Base-by-base conservation (phyloP, 2,888 invertebrate genomes). In the Idaea dimidiata region DNA sequence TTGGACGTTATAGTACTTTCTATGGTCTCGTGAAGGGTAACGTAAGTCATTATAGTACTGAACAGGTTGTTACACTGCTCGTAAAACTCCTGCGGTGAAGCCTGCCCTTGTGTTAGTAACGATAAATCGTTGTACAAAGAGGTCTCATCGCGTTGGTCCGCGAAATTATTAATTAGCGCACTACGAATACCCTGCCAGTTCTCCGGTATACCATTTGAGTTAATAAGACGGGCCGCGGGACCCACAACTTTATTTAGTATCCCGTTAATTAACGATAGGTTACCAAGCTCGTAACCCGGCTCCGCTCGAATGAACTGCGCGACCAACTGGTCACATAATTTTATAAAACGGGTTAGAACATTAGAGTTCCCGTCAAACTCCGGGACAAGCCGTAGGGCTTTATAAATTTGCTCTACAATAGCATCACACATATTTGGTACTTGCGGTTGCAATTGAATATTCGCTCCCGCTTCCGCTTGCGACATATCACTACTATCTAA, bases 91-190 rank as follows among this genome's bases (percentile, higher is more conserved):
- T 67, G 67, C 1, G 64, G 65, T 1, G 64, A 32, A 4, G 54
- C 54, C 17, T 59, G 24, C 4, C 66, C 64, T 17, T 69, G 68
- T 0, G 62, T 65, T 1, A 59, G 55, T 24, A 68, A 10, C 0
- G 58, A 18, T 3, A 77, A 56, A 63, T 74, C 71, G 16, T 73
- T 74, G 57, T 73, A 73, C 0, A 75, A 56, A 32, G 74, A 64
- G 14, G 72, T 74, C 54, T 75, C 73, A 54, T 75, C 72, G 16
- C 72, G 58, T 16, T 73, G 75, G 31, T 75, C 73, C 0, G 71
- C 54, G 59, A 76, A 76, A 60, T 73, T 73, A 66, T 74, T 75
- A 24, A 73, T 68, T 16, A 76, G 53, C 6, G 66, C 59, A 31
- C 53, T 64, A n/a, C 71, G 58, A 31, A 71, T 72, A 14, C 71